Percentiles rank a stretch among this genome's conserved stretches.
Evolutionary conservation across 2,888 invertebrate species (phyloP).

Genomic region (Leucania comma): DNA sequence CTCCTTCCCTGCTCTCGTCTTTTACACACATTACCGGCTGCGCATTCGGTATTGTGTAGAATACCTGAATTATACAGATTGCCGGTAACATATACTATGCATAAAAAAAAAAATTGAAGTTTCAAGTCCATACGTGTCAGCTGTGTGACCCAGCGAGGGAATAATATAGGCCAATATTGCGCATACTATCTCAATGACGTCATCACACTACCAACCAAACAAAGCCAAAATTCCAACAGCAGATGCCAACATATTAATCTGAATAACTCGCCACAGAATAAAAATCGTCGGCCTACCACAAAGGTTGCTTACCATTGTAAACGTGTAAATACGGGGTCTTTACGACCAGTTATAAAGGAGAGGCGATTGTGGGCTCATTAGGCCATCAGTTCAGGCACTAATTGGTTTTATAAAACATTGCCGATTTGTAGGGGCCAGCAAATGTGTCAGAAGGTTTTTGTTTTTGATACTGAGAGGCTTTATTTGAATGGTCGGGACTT

Average conservation of each 20-base stretch:
- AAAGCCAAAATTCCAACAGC: constrained; percentile 22
- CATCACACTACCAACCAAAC: constrained; percentile 25
- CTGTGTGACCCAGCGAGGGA: neutral
- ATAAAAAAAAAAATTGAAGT: too few species aligned
- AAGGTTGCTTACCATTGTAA: constrained; percentile 77
- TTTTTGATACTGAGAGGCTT: neutral
- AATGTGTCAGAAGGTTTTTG: constrained; percentile 13
- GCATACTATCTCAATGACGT: constrained; percentile 4
- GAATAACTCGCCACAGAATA: constrained; percentile 52
- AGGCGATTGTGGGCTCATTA: constrained; percentile 58
- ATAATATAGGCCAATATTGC: neutral
- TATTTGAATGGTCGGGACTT: neutral
- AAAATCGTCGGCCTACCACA: constrained; percentile 73
- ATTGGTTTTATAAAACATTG: constrained; percentile 61
- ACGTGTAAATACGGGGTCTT: constrained; percentile 72
- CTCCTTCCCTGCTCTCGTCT: too few species aligned
- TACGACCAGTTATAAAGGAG: constrained; percentile 57
- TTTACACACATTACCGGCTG: too few species aligned
- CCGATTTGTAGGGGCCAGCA: constrained; percentile 32
- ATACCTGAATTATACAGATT: too few species aligned
- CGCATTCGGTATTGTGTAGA: too few species aligned
- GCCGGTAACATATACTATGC: too few species aligned
- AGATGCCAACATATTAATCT: constrained; percentile 38
- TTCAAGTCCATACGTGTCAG: too few species aligned
- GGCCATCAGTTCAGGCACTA: constrained; percentile 58